Evolutionary conservation across 2,113 vertebrate genomes (phyloP).

Genomic region (Microcebus griseorufus): DNA sequence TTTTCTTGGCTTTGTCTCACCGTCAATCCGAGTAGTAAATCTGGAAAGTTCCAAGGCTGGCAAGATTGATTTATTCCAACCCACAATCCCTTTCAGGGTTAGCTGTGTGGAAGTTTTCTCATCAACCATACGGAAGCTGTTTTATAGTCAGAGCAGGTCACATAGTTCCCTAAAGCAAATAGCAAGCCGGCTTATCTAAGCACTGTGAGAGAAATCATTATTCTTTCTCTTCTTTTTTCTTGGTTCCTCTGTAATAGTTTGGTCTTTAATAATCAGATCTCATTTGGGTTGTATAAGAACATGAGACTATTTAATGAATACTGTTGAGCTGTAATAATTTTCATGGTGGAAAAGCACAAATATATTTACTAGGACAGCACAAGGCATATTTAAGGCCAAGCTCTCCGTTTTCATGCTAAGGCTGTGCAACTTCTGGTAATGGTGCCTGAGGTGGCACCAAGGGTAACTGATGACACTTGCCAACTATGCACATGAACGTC

Average conservation of each 20-base stretch:
- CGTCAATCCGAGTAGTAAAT: background rate
- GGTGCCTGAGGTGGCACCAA: background rate
- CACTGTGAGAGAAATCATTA: background rate
- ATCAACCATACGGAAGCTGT: constrained; percentile 47
- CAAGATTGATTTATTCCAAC: constrained; percentile 20
- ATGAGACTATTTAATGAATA: constrained; percentile 41
- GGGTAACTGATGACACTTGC: background rate
- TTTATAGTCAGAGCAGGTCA: constrained; percentile 62
- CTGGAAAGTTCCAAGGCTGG: background rate
- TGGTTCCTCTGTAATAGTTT: constrained; percentile 40
- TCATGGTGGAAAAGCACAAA: background rate
- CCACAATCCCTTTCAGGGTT: background rate
- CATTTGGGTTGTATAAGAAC: constrained; percentile 42
- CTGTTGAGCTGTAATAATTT: background rate
- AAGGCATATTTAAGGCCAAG: background rate
- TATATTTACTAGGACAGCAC: background rate
- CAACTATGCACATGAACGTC: background rate
- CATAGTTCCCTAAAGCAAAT: constrained; percentile 56
- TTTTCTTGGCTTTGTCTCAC: background rate
- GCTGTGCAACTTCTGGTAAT: background rate
- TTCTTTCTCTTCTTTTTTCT: constrained; percentile 40
- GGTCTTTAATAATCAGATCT: constrained; percentile 60
- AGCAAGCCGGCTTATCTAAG: constrained; percentile 45
- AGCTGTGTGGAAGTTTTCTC: constrained; percentile 51
- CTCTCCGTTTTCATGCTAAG: background rate